Evolutionary conservation across 2,888 invertebrate genomes (phyloP).

Genomic region (Nematopogon swammerdamellus): DNA sequence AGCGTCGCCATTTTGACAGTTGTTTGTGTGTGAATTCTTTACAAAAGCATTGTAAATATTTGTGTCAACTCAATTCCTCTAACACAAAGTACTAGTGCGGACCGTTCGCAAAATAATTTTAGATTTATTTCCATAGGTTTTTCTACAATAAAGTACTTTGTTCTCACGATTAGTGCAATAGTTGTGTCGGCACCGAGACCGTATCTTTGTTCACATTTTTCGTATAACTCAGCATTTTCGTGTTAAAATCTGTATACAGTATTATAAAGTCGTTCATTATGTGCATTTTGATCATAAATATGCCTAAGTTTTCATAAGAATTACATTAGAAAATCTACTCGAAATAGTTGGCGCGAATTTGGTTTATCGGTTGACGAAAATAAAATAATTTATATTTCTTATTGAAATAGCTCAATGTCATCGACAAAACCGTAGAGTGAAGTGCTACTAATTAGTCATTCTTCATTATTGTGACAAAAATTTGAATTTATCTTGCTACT

Average conservation of each 20-base stretch:
- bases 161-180: conserved; percentile 17
- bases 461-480: too few species aligned
- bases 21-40: conserved; percentile 34
- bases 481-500: not conserved
- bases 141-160: conserved; percentile 17
- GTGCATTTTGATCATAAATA: not conserved
- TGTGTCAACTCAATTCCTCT: conserved; percentile 26
- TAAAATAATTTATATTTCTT: not conserved
- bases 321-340: not conserved
- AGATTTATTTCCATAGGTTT: conserved; percentile 20
- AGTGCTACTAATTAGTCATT: too few species aligned
- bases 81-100: conserved; percentile 29
- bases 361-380: not conserved
- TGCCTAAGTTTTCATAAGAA: not conserved
- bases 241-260: not conserved
- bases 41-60: not conserved
- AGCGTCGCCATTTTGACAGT: conserved; percentile 58
- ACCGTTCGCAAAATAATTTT: conserved; percentile 27
- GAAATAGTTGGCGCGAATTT: not conserved
- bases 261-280: too few species aligned
- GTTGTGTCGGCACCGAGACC: conserved; percentile 10
- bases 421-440: too few species aligned
- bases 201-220: not conserved
- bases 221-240: not conserved
- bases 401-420: too few species aligned